phyloP scores from a whole-genome alignment of 2,797 vertebrate genomes.

The Calcarius lapponicus region DNA sequence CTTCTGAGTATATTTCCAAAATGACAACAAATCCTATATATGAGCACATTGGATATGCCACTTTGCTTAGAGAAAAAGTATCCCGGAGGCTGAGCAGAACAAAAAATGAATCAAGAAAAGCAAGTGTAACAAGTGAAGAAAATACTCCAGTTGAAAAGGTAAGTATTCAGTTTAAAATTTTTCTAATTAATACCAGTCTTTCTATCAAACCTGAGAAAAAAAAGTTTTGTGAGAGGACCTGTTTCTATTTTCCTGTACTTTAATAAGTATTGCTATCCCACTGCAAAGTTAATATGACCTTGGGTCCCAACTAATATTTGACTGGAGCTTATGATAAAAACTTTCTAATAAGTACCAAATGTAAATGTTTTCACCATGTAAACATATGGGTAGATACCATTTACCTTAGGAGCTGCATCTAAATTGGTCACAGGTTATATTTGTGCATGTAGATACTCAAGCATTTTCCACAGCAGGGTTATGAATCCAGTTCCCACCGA shows the following conservation, averaged over 20 bases:
- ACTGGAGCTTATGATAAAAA: neutral
- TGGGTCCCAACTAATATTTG: neutral
- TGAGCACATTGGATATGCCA: slow-evolving; percentile 93
- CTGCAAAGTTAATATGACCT: neutral
- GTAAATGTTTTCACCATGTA: neutral
- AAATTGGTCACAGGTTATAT: neutral
- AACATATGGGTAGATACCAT: neutral
- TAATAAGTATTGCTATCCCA: neutral
- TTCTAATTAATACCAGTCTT: neutral
- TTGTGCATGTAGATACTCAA: neutral
- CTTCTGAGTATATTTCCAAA: slow-evolving; percentile 96
- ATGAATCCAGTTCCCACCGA: neutral
- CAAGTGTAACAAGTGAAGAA: slow-evolving; percentile 87
- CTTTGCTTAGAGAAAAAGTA: slow-evolving; percentile 92
- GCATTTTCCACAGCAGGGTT: neutral
- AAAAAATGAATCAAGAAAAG: slow-evolving; percentile 85
- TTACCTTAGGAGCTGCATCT: neutral
- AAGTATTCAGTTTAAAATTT: slow-evolving; percentile 24
- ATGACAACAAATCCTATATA: slow-evolving; percentile 99
- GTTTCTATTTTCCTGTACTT: neutral
- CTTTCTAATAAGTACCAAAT: neutral
- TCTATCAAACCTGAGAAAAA: neutral
- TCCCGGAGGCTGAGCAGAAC: slow-evolving; percentile 86
- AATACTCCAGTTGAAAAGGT: slow-evolving; percentile 84
- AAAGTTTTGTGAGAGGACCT: neutral